phyloP scores from a whole-genome alignment of 2,888 invertebrate species.

The Ophion ventricosus region DNA sequence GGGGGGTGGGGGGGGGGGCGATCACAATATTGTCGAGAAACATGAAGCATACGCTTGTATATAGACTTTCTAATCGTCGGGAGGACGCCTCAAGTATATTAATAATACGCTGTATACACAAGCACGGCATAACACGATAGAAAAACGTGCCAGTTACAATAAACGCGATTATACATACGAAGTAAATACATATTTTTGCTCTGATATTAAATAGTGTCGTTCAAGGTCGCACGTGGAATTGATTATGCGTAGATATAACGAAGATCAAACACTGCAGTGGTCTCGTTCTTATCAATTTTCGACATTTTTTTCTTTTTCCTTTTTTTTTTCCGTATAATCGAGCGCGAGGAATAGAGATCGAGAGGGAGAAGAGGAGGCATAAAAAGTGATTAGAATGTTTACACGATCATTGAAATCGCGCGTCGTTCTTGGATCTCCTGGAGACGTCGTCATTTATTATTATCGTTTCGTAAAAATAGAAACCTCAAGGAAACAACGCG shows the following conservation, averaged over 20 bases:
- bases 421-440: not conserved
- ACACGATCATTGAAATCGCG: not conserved
- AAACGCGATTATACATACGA: not conserved
- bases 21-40: too few relatives aligned
- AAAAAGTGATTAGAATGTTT: not conserved
- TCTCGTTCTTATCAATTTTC: slow-evolving; percentile 38
- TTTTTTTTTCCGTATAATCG: not conserved
- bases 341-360: not conserved
- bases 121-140: not conserved
- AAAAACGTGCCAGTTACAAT: not conserved
- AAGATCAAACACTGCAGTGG: slow-evolving; percentile 16
- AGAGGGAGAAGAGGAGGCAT: not conserved
- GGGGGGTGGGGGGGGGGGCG: too few relatives aligned
- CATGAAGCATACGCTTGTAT: too few relatives aligned
- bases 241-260: slow-evolving; percentile 21
- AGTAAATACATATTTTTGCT: not conserved
- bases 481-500: too few relatives aligned
- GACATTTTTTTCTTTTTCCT: not conserved
- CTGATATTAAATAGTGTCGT: not conserved
- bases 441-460: not conserved
- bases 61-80: not conserved
- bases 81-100: not conserved
- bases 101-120: not conserved
- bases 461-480: not conserved
- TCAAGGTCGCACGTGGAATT: slow-evolving; percentile 41